Evolutionary conservation across 2,113 vertebrate species (phyloP), one percentile per base, ranked within the genome.

Genomic region (Pedetes capensis): DNA sequence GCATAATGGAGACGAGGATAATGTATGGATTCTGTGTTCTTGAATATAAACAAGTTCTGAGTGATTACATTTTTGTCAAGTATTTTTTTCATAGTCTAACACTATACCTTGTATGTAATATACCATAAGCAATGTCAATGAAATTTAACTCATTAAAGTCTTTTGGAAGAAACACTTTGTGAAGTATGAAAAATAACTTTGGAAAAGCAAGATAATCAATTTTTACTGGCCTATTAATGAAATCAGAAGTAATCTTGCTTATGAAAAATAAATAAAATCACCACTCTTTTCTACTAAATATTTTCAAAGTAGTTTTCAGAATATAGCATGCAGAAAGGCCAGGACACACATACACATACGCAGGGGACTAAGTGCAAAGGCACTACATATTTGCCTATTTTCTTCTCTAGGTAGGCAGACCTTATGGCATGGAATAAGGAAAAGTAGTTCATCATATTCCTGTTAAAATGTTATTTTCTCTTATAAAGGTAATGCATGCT

Each of bases 141-240:
- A 76, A 79, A 63, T 91, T 81, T 66, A 93, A 78, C 14, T 59
- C 51, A 53, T 74, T 74, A 47, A 32, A 81, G 22, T 80, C 44
- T 85, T 89, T 91, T 64, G 72, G 57, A 95, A 90, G 3, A 82
- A 95, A 44, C 66, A 76, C 49, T 81, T 91, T 83, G 80, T 10
- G 80, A 96, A 72, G 10, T 59, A 3, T 76, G n/a, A 63, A 84
- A 88, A 81, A 34, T 47, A 94, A 82, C 23, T 93, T 96, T 64
- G 37, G 29, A 72, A 27, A n/a, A 94, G 76, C 27, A 53, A 42
- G 59, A 32, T 55, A 78, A 75, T 79, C 91, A 23, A 69, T 37
- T 91, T 95, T 87, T 66, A 49, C 69, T 63, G 23, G 22, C 2
- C 34, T 72, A 61, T 87, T 87, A 55, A 47, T 97, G 94, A 96